Evolutionary conservation across 2,797 vertebrate genomes (phyloP), one percentile per base, ranked within the genome.

Genomic region (Etheostoma nigrum): DNA sequence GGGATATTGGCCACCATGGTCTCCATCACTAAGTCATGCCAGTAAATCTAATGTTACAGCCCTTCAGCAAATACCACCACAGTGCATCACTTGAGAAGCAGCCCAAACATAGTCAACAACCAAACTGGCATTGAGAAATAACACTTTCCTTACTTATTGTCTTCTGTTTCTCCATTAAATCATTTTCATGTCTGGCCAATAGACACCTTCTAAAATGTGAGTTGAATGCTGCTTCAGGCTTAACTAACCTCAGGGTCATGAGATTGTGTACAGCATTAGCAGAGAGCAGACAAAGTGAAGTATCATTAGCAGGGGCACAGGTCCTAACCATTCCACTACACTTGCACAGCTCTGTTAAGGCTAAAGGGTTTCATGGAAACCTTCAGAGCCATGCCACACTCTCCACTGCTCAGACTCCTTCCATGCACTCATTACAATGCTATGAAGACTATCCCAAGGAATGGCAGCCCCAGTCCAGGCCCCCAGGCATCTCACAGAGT

Each of bases 371-470:
- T 74, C 72, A 63, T 79, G 67, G 72, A 83, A 83, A 79, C 57
- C 48, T 25, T 85, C 74, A 73, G 67, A 49, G 72, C 69, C 79
- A 69, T 15, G 16, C 53, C 40, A 19, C 47, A 40, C 72, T 80
- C 67, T 58, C 70, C 68, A 51, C 67, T 67, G 82, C 64, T 67
- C 84, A 79, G 51, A 70, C 78, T 85, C 75, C 54, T 47, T 85
- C 76, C 74, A 77, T 61, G 44, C 64, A 66, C 85, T 90, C 86
- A 90, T 91, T 90, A 84, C 83, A 76, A 67, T 58, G 70, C 74
- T 72, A 67, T 76, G 73, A 77, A 72, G 83, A 77, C 66, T 73
- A 61, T 59, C 78, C 77, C 1, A 19, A 76, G 80, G 86, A 81
- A 70, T 52, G 76, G 75, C 76, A 58, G 58, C 25, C 66, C 60